Percentiles rank a stretch among this genome's conserved stretches.
Evolutionary conservation across 2,888 invertebrate genomes (phyloP).

Genomic region (Drosophila sordidapex): DNA sequence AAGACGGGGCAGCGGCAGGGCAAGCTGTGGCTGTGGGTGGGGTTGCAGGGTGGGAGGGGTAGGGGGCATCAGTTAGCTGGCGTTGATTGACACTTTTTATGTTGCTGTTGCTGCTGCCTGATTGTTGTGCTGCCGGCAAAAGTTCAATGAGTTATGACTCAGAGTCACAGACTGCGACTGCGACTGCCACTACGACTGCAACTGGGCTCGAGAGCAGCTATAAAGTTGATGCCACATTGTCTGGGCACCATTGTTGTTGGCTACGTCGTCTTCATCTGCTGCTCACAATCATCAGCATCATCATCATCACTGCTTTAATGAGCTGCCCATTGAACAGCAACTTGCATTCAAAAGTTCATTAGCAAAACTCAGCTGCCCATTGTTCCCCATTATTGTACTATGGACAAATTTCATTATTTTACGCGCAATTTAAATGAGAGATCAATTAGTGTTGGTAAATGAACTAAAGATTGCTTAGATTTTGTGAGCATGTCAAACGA

Average conservation of each 20-base stretch:
- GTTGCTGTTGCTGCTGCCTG: constrained; percentile 33
- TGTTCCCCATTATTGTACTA: constrained; percentile 36
- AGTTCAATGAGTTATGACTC: constrained; percentile 77
- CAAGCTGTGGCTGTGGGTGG: background rate
- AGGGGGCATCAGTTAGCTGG: constrained; percentile 39
- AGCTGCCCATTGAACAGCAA: constrained; percentile 52
- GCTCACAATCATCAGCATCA: background rate
- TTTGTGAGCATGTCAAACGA: background rate
- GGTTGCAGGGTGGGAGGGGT: background rate
- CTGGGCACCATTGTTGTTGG: constrained; percentile 6
- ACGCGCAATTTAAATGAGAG: background rate
- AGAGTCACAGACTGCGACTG: constrained; percentile 6
- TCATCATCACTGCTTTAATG: constrained; percentile 51
- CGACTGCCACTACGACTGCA: constrained; percentile 5
- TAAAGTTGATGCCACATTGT: constrained; percentile 6
- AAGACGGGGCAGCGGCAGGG: background rate
- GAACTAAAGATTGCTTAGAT: background rate
- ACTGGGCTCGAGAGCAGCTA: background rate
- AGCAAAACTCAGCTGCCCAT: constrained; percentile 38
- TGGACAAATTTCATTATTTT: constrained; percentile 25
- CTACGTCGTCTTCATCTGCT: background rate
- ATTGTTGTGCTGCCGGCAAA: constrained; percentile 51
- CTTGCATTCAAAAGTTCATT: constrained; percentile 62
- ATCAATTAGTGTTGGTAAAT: background rate
- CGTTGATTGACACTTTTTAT: constrained; percentile 76